Evolutionary conservation across 2,113 vertebrate species (phyloP).

Genomic region (Apteryx owenii): DNA sequence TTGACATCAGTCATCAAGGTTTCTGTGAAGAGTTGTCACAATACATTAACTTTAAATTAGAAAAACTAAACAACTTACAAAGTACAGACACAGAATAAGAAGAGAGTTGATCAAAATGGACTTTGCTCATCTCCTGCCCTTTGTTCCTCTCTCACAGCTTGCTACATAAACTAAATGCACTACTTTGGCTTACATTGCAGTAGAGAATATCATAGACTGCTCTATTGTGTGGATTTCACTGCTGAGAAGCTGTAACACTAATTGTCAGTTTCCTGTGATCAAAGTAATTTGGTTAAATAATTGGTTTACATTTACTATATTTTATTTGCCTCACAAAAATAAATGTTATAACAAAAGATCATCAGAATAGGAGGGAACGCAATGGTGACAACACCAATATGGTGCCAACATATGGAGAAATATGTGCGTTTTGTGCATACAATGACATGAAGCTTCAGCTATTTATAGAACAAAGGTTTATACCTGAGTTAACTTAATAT

Average conservation of each 20-base stretch:
- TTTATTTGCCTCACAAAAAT: slow-evolving; percentile 68
- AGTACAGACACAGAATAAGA: neutral
- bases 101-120: slow-evolving; percentile 30
- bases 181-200: slow-evolving; percentile 26
- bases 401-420: slow-evolving; percentile 60
- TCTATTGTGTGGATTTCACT: slow-evolving; percentile 65
- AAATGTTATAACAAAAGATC: slow-evolving; percentile 65
- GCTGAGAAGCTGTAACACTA: slow-evolving; percentile 64
- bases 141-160: slow-evolving; percentile 27
- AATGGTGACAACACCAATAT: slow-evolving; percentile 61
- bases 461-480: slow-evolving; percentile 43
- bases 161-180: slow-evolving; percentile 47
- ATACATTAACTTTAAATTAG: slow-evolving; percentile 82
- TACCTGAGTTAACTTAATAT: slow-evolving; percentile 33
- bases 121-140: neutral
- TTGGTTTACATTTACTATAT: slow-evolving; percentile 69
- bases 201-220: slow-evolving; percentile 22
- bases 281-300: slow-evolving; percentile 78
- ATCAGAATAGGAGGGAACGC: slow-evolving; percentile 53
- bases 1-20: slow-evolving; percentile 55
- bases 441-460: slow-evolving; percentile 29
- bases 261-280: slow-evolving; percentile 72
- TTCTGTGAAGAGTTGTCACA: slow-evolving; percentile 79
- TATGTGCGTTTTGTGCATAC: slow-evolving; percentile 26
- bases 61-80: slow-evolving; percentile 76